Percentiles rank a stretch among this genome's conserved stretches.
phyloP scores from a whole-genome alignment of 2,113 vertebrate species.

The Ellobius talpinus region DNA sequence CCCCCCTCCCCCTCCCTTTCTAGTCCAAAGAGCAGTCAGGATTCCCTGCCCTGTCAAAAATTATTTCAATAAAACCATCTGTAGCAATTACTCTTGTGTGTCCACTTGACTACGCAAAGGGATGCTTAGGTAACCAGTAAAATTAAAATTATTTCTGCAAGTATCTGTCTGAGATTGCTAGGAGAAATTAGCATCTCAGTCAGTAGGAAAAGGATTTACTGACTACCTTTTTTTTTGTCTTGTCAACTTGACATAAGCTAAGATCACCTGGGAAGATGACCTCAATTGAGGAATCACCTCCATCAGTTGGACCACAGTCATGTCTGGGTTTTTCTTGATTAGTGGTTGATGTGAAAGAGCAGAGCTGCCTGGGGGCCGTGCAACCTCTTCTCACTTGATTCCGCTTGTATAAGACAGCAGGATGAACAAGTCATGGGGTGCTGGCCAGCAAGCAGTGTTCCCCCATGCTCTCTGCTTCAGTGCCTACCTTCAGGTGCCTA shows the following conservation, averaged over 20 bases:
- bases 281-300: not conserved
- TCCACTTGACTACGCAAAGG: not conserved
- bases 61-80: not conserved
- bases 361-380: not conserved
- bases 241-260: not conserved
- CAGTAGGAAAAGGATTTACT: not conserved
- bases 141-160: not conserved
- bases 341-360: not conserved
- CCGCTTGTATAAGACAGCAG: not conserved
- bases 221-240: not conserved
- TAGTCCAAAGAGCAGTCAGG: too few relatives aligned
- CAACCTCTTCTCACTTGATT: not conserved
- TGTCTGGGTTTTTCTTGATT: not conserved
- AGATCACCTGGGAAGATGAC: not conserved
- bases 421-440: too few relatives aligned
- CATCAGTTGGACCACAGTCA: not conserved
- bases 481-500: not conserved
- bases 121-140: not conserved
- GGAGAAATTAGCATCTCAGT: not conserved
- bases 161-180: not conserved
- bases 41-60: too few relatives aligned
- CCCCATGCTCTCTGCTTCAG: not conserved
- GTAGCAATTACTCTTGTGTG: not conserved
- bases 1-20: too few relatives aligned
- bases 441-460: not conserved